These are phyloP conservation scores for Pomphorhynchus laevis DNA, from an alignment of 1,140 invertebrate genomes.

Conservation along the genomic window DNA sequence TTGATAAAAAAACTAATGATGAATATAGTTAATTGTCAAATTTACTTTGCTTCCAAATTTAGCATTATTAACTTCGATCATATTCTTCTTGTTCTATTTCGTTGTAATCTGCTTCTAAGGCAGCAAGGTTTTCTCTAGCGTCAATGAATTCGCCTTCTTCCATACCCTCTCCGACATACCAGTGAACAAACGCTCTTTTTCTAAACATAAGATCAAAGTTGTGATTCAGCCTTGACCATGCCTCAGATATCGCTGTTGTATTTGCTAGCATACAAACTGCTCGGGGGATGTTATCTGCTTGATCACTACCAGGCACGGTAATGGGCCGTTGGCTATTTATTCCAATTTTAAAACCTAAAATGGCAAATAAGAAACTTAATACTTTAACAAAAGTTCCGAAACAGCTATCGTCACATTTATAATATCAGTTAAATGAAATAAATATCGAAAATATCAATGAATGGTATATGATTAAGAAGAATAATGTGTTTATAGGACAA, in stretches of 20 bases:
- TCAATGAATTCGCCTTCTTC: constrained; percentile 4
- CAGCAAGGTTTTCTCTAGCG: constrained; percentile 25
- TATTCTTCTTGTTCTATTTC: constrained; percentile 26
- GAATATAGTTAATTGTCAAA: no score
- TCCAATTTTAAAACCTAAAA: constrained; percentile 31
- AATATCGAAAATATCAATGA: no score
- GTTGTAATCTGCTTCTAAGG: constrained; percentile 29
- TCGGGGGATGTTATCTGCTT: constrained; percentile 37
- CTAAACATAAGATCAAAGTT: constrained; percentile 29
- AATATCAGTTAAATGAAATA: no score
- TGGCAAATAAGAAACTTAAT: no score
- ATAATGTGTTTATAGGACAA: no score
- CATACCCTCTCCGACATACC: constrained; percentile 15
- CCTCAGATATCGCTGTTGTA: constrained; percentile 40
- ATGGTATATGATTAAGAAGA: no score
- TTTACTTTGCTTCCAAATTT: no score
- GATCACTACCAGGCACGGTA: constrained; percentile 26
- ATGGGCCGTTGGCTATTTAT: constrained; percentile 16
- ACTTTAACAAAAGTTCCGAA: no score
- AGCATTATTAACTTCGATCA: no score
- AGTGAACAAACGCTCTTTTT: constrained; percentile 20
- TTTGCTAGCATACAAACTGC: constrained; percentile 45
- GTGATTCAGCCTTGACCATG: constrained; percentile 25
- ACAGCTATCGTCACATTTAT: no score
- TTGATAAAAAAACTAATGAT: no score